Evolutionary conservation across 2,888 invertebrate genomes (phyloP), one percentile per base, ranked within the genome.

Genomic region (Hyppa rectilinea): DNA sequence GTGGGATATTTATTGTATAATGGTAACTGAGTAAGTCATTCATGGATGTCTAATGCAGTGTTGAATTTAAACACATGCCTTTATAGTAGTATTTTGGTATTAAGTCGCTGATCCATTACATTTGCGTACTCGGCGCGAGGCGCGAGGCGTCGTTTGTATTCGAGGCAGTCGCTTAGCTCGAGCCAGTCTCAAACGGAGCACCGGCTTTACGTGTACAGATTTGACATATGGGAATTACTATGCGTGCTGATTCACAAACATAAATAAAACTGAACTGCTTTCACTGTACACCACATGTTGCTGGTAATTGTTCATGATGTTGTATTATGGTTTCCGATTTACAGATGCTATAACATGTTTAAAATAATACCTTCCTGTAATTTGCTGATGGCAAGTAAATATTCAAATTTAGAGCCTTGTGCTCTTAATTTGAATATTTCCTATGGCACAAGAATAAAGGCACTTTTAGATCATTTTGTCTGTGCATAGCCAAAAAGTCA

Each of bases 171-270:
- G 64, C 75, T 75, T 75, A 58, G 49, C 75, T 74, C 65, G 63
- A 71, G 78, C 63, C 78, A 53, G 58, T 71, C 55, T 71, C 62
- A 53, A 56, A 74, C 64, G 53, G 60, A 84, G 66, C 74, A 70
- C 71, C 65, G 61, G 67, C 67, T 79, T 81, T 76, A 77, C 62
- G 36, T 76, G 71, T 76, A 84, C 75, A 82, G 73, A 71, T 85
- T 76, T 85, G 76, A 85, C 82, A 72, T 75, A 78, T 69, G 78
- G 62, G 74, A 81, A 78, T 84, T 81, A 84, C 70, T 74, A 74
- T 72, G 58, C 68, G 78, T 73, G 75, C 82, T 72, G 74, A 84
- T 81, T 76, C 78, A 85, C 70, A 75, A 83, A 85, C 78, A 78
- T 75, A 73, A 85, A 83, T 83, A 83, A 75, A 71, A 75, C 50